A percentile compares a stretch with the other conserved stretches of the same genome.
Evolutionary conservation across 2,113 vertebrate species (phyloP).

Genomic region (Eulemur rufifrons): DNA sequence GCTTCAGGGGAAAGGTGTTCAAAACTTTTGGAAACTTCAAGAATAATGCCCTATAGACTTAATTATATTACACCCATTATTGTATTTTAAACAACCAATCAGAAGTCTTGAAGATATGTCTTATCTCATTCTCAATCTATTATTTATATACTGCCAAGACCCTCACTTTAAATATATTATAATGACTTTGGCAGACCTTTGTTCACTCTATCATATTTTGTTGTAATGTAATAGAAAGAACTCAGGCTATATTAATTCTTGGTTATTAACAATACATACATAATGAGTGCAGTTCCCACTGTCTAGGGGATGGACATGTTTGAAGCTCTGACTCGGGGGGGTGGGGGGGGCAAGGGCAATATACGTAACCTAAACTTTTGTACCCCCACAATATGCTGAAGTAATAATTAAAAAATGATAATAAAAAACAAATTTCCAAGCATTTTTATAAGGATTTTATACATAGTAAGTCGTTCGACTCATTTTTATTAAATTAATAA

Average conservation of each 20-base stretch:
- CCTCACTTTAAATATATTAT: neutral
- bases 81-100: constrained; percentile 36
- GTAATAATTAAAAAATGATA: neutral
- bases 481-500: neutral
- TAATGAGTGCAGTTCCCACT: too few species aligned
- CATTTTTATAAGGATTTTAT: neutral
- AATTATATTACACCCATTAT: constrained; percentile 55
- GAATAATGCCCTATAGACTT: constrained; percentile 65
- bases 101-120: neutral
- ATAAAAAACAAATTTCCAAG: neutral
- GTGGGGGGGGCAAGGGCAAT: too few species aligned
- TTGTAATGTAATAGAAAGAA: neutral
- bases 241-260: neutral
- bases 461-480: neutral
- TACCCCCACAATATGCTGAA: too few species aligned
- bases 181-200: neutral
- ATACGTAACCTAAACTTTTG: too few species aligned
- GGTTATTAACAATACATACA: neutral
- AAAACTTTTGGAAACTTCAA: constrained; percentile 61
- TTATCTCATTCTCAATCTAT: neutral
- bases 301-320: too few species aligned
- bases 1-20: neutral
- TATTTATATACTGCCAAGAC: neutral
- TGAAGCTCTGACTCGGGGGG: too few species aligned
- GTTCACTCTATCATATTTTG: neutral